phyloP scores from a whole-genome alignment of 2,797 vertebrate species.

The Gymnothorax javanicus region DNA sequence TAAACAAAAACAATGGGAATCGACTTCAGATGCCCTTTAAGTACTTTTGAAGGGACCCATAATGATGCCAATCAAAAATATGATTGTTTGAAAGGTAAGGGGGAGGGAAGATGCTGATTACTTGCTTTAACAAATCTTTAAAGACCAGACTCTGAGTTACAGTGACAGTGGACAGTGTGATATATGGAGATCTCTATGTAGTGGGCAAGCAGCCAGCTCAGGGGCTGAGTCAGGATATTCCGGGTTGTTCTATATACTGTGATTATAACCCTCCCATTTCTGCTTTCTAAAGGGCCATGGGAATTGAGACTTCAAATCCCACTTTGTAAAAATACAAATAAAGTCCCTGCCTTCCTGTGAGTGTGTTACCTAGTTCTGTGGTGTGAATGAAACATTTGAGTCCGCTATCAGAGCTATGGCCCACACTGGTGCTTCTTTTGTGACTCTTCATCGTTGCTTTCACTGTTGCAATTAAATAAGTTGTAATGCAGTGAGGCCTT shows the following conservation, averaged over 20 bases:
- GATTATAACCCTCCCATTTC: background rate
- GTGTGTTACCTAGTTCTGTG: too few relatives aligned
- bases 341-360: background rate
- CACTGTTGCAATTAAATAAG: background rate
- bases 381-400: background rate
- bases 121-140: background rate
- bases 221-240: background rate
- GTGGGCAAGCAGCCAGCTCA: background rate
- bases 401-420: background rate
- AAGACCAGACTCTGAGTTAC: background rate
- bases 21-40: background rate
- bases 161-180: background rate
- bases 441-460: background rate
- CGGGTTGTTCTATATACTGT: background rate
- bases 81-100: background rate
- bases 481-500: background rate
- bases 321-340: background rate
- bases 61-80: background rate
- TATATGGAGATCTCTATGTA: background rate
- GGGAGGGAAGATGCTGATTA: background rate
- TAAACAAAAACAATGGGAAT: too few relatives aligned
- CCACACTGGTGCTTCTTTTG: background rate
- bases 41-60: conserved; percentile 10
- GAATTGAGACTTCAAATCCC: too few relatives aligned
- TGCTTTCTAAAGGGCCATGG: background rate